Evolutionary conservation across 2,888 invertebrate genomes (phyloP).

Genomic region (Metallyticus violacea): DNA sequence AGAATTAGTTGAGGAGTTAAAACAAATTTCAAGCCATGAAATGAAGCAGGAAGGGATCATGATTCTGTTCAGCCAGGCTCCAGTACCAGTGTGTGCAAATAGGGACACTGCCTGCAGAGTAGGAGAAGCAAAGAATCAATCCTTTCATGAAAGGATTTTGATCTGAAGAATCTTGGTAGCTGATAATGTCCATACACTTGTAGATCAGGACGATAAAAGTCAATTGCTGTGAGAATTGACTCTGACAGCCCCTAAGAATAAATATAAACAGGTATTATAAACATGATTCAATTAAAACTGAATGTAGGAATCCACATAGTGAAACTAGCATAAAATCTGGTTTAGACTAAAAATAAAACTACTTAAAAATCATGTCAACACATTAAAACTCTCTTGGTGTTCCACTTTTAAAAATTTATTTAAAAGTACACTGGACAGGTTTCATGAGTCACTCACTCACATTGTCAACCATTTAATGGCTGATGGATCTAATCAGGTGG

Average conservation of each 20-base stretch:
- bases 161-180: conserved; percentile 63
- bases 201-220: conserved; percentile 61
- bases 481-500: no score
- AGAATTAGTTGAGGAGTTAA: neutral
- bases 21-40: neutral
- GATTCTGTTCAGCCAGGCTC: neutral
- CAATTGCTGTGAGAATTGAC: conserved; percentile 55
- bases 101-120: conserved; percentile 63
- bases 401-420: no score
- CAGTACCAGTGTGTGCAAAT: conserved; percentile 63
- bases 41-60: neutral
- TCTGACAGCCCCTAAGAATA: conserved; percentile 50
- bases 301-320: no score
- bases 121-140: conserved; percentile 66
- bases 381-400: no score
- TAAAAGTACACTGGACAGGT: no score
- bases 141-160: conserved; percentile 66
- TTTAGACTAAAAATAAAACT: no score
- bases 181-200: conserved; percentile 65
- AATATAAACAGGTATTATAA: neutral
- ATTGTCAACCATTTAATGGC: no score
- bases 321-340: no score
- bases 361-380: no score
- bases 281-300: no score
- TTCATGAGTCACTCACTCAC: no score